Conservation (phyloP, 2,888 invertebrate species). For the Mimumesa dahlbomi region DNA sequence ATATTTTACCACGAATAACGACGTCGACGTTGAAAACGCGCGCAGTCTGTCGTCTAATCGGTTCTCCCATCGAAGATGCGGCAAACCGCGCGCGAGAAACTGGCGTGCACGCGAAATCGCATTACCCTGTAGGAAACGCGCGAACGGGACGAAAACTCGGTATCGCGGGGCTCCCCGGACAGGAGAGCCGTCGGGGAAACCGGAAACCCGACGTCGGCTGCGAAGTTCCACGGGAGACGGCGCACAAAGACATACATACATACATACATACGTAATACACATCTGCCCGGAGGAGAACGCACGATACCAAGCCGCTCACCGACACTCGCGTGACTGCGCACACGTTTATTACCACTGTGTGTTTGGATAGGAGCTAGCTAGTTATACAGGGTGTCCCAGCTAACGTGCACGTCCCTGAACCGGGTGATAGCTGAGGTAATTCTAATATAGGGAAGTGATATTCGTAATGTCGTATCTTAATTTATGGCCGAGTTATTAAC, state of each 20-base stretch:
- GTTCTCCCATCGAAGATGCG: slow-evolving; percentile 52
- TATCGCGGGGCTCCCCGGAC: slow-evolving; percentile 25
- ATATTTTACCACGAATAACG: slow-evolving; percentile 17
- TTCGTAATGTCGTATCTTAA: no score
- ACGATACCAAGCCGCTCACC: no score
- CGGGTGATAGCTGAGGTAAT: no score
- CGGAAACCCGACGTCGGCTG: slow-evolving; percentile 38
- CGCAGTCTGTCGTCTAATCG: slow-evolving; percentile 40
- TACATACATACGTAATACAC: slow-evolving; percentile 16
- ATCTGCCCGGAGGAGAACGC: no score
- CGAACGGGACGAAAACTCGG: slow-evolving; percentile 38
- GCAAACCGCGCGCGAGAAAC: slow-evolving; percentile 26
- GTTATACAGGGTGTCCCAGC: no score
- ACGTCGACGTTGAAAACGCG: slow-evolving; percentile 19
- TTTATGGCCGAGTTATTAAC: no score
- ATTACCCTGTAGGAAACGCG: slow-evolving; percentile 46
- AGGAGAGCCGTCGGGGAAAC: slow-evolving; percentile 20
- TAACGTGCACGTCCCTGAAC: no score
- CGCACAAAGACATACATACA: no score
- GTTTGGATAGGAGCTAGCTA: slow-evolving; percentile 22
- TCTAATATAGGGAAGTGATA: no score
- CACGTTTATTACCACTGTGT: slow-evolving; percentile 20
- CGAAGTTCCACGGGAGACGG: slow-evolving; percentile 35
- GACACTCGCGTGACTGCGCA: neutral
- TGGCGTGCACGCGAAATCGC: slow-evolving; percentile 47